Evolutionary conservation across 2,888 invertebrate species (phyloP).

Genomic region (Strigamia crassipes): DNA sequence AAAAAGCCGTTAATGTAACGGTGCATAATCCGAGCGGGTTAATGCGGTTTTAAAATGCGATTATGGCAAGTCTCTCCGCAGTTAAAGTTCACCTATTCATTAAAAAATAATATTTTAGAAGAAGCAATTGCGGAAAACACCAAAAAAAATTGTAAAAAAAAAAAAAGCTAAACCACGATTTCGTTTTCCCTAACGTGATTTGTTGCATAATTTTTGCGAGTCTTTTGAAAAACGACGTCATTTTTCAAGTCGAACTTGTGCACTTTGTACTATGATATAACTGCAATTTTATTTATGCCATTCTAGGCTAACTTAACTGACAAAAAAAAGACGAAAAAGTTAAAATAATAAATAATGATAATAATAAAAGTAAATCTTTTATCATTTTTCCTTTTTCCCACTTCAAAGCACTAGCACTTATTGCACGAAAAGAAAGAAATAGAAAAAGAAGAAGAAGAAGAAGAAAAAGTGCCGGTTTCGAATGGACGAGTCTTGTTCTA

Average conservation of each 20-base stretch:
- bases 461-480: not conserved
- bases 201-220: not conserved
- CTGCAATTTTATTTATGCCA: slow-evolving; percentile 10
- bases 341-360: not conserved
- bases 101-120: too few relatives aligned
- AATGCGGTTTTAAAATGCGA: too few relatives aligned
- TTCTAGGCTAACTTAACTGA: not conserved
- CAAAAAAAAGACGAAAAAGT: not conserved
- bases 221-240: slow-evolving; percentile 9
- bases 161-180: not conserved
- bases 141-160: not conserved
- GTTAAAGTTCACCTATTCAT: too few relatives aligned
- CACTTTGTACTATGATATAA: not conserved
- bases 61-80: too few relatives aligned
- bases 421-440: not conserved
- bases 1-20: too few relatives aligned
- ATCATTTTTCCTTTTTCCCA: not conserved
- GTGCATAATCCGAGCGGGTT: too few relatives aligned
- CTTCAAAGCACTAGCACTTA: not conserved
- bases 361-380: not conserved
- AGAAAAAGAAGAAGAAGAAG: not conserved
- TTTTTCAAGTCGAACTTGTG: not conserved
- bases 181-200: not conserved
- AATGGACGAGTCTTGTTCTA: not conserved
- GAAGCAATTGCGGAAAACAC: too few relatives aligned